These are phyloP conservation scores for Circaetus cinerascens DNA, from an alignment of 2,113 vertebrate genomes.

Conservation along the genomic window DNA sequence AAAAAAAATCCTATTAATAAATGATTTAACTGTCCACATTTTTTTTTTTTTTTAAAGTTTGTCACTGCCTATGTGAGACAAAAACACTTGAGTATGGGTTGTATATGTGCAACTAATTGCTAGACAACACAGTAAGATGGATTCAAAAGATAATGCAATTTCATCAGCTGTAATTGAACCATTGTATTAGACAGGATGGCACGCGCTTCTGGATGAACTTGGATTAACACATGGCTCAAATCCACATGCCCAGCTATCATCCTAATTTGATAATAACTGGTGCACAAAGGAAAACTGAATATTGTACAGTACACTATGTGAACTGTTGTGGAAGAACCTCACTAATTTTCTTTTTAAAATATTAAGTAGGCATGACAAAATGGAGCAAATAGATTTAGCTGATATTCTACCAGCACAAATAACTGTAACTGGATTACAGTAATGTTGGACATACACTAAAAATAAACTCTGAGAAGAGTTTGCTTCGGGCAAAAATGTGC, in stretches of 20 bases:
- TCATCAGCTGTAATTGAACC: slow-evolving; percentile 60
- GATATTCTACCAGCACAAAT: slow-evolving; percentile 54
- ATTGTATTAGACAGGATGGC: slow-evolving; percentile 31
- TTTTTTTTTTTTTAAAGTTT: neutral
- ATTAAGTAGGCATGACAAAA: slow-evolving; percentile 48
- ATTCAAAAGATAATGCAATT: slow-evolving; percentile 66
- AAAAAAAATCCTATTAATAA: neutral
- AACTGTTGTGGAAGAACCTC: slow-evolving; percentile 55
- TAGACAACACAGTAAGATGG: slow-evolving; percentile 7
- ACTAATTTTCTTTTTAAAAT: slow-evolving; percentile 38
- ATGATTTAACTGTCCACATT: neutral
- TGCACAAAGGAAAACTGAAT: neutral
- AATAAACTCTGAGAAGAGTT: slow-evolving; percentile 55
- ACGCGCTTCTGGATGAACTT: slow-evolving; percentile 47
- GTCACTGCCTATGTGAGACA: neutral
- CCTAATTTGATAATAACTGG: slow-evolving; percentile 60
- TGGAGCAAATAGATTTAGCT: slow-evolving; percentile 28
- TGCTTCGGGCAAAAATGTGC: slow-evolving; percentile 46
- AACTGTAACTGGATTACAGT: slow-evolving; percentile 26
- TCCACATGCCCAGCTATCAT: slow-evolving; percentile 43
- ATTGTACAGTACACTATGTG: neutral
- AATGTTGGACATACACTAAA: slow-evolving; percentile 25
- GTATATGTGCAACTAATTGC: neutral
- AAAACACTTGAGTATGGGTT: neutral
- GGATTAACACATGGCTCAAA: slow-evolving; percentile 46